Conservation (phyloP, 2,113 vertebrate species). For the Acanthochromis polyacanthus region DNA sequence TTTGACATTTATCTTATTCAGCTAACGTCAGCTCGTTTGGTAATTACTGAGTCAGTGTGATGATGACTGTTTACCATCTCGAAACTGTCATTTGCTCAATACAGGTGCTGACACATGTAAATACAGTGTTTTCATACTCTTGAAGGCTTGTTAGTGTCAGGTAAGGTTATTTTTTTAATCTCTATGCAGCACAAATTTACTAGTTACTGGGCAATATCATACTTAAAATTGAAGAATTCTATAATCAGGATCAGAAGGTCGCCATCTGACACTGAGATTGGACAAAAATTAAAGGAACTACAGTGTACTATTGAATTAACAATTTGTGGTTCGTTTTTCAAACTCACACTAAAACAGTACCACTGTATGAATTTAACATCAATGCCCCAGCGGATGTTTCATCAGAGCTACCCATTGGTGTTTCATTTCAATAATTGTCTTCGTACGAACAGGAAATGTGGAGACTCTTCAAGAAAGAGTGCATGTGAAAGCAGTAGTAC, state of each 20-base stretch:
- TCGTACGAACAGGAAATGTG: background rate
- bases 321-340: too few species aligned
- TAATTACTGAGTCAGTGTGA: too few species aligned
- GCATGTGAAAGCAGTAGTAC: background rate
- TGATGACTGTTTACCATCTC: background rate
- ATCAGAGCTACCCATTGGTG: background rate
- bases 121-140: background rate
- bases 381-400: too few species aligned
- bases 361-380: background rate
- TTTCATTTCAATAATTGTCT: background rate
- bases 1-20: background rate
- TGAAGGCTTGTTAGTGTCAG: too few species aligned
- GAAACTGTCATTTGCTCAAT: background rate
- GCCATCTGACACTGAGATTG: too few species aligned
- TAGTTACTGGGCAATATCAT: too few species aligned
- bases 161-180: too few species aligned
- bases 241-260: background rate
- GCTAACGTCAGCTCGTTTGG: background rate
- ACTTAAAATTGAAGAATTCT: too few species aligned
- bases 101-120: background rate
- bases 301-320: too few species aligned
- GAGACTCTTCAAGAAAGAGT: constrained; percentile 4
- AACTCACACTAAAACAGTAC: too few species aligned
- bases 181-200: too few species aligned
- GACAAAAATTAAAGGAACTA: too few species aligned